Percentiles rank a stretch among this genome's conserved stretches.
Conservation (phyloP, 2,797 vertebrate species). For the Cyprinodon diabolis region DNA sequence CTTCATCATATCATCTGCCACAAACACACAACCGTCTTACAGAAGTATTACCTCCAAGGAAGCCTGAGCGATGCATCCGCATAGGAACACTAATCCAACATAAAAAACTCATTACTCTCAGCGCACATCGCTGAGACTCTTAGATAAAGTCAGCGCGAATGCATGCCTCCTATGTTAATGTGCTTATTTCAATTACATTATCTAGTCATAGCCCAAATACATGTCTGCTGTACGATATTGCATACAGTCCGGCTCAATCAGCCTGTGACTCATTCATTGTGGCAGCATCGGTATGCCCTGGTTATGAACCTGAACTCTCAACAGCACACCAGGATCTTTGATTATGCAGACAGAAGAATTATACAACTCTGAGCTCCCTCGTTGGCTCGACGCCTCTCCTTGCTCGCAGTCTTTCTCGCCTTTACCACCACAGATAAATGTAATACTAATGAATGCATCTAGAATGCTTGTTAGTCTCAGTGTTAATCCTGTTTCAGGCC, state of each 20-base stretch:
- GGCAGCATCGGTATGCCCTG: conserved; percentile 20
- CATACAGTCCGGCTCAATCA: conserved; percentile 6
- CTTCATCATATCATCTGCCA: conserved; percentile 35
- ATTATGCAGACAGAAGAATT: conserved; percentile 50
- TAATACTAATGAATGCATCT: conserved; percentile 66
- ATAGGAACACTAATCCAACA: conserved; percentile 40
- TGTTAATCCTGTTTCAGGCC: conserved; percentile 57
- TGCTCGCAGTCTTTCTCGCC: conserved; percentile 6
- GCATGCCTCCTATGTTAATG: conserved; percentile 22
- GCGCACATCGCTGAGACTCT: conserved; percentile 17
- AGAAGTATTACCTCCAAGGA: conserved; percentile 45
- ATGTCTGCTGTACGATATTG: background rate
- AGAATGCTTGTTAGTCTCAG: conserved; percentile 61
- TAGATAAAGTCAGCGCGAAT: conserved; percentile 36
- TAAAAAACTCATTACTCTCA: conserved; percentile 43
- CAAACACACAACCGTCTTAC: conserved; percentile 20
- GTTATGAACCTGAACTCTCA: conserved; percentile 43
- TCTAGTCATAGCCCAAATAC: conserved; percentile 10
- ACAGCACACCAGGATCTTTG: conserved; percentile 23
- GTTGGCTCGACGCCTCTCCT: conserved; percentile 24
- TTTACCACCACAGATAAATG: conserved; percentile 37
- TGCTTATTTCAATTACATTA: conserved; percentile 20
- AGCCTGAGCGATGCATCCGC: conserved; percentile 28
- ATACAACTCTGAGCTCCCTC: conserved; percentile 33
- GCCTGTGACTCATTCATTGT: background rate